phyloP scores from a whole-genome alignment of 2,888 invertebrate species.

The Sarcophaga caerulescens region DNA sequence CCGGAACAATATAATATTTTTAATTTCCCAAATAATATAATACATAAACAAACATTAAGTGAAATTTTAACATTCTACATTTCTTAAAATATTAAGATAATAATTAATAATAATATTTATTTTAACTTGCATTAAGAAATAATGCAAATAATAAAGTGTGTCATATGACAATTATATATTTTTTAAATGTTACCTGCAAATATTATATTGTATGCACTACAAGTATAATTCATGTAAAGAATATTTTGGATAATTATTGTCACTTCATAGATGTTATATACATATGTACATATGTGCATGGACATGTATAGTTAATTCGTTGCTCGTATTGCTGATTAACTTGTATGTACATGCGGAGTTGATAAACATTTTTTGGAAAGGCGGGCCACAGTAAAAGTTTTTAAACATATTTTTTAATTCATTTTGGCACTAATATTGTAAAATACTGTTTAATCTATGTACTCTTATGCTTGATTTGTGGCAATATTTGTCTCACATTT shows the following conservation, averaged over 20 bases:
- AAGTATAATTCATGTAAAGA: background rate
- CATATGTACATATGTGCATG: background rate
- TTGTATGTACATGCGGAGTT: background rate
- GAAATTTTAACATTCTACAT: conserved; percentile 26
- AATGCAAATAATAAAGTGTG: conserved; percentile 34
- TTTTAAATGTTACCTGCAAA: background rate
- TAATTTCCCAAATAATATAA: background rate
- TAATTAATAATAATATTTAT: background rate
- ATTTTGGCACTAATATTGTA: too few species aligned
- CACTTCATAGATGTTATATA: background rate
- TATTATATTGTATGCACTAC: background rate
- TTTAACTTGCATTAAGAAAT: conserved; percentile 27
- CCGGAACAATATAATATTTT: too few species aligned
- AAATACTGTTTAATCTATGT: too few species aligned
- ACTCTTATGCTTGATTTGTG: too few species aligned
- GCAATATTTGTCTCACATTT: too few species aligned
- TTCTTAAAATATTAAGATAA: conserved; percentile 42
- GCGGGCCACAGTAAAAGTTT: too few species aligned
- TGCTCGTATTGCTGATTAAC: background rate
- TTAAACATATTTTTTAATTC: too few species aligned
- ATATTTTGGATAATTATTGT: conserved; percentile 14
- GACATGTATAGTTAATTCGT: background rate
- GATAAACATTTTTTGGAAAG: conserved; percentile 11
- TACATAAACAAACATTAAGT: background rate
- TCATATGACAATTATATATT: conserved; percentile 30